Evolutionary conservation across 2,888 invertebrate species (phyloP).

Genomic region (Chesias legatella): DNA sequence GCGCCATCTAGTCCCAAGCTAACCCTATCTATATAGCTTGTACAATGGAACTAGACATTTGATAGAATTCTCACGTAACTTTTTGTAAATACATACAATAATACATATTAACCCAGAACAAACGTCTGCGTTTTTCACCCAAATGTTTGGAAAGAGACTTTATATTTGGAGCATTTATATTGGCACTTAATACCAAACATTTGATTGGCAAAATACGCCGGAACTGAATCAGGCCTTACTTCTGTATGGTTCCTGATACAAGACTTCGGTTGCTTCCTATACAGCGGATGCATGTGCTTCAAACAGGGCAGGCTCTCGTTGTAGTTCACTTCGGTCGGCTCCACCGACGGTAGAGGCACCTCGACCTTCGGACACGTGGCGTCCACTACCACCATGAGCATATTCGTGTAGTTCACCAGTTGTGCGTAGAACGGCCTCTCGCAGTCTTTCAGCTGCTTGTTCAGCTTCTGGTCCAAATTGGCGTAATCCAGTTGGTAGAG

Average conservation of each 20-base stretch:
- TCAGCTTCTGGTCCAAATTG: constrained; percentile 73
- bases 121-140: too few relatives aligned
- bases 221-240: constrained; percentile 75
- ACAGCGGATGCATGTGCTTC: constrained; percentile 79
- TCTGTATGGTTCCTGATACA: constrained; percentile 89
- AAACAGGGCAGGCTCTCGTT: constrained; percentile 83
- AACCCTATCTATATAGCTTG: too few relatives aligned
- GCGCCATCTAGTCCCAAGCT: too few relatives aligned
- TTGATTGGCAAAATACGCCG: too few relatives aligned
- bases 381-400: constrained; percentile 89
- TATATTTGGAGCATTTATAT: too few relatives aligned
- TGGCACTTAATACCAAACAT: too few relatives aligned
- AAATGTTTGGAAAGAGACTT: too few relatives aligned
- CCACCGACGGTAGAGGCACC: constrained; percentile 60
- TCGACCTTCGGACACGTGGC: constrained; percentile 79
- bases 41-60: too few relatives aligned
- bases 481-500: constrained; percentile 77
- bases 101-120: too few relatives aligned
- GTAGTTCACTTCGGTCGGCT: constrained; percentile 72
- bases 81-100: too few relatives aligned
- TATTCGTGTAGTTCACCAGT: constrained; percentile 87
- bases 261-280: constrained; percentile 84
- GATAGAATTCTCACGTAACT: too few relatives aligned
- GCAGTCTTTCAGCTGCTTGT: constrained; percentile 62
- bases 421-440: constrained; percentile 85